These are phyloP conservation scores for Drosophila eugracilis DNA, from an alignment of 1,140 invertebrate species.

Conservation along the genomic window DNA sequence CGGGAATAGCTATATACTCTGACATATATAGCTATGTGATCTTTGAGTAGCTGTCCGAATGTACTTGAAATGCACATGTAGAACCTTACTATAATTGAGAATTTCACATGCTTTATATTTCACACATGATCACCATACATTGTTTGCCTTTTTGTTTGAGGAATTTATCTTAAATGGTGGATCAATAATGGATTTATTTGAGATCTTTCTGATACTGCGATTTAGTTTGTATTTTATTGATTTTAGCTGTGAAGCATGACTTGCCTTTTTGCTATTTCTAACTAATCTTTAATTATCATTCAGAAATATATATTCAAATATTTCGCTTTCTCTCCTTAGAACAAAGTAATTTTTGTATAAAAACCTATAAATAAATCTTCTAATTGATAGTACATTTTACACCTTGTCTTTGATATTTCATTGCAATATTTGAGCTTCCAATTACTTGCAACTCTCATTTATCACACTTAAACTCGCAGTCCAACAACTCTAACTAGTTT, in stretches of 20 bases:
- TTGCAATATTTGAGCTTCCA: neutral
- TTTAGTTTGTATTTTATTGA: neutral
- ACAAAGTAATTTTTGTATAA: too few relatives aligned
- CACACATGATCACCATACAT: neutral
- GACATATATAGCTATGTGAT: slow-evolving; percentile 2
- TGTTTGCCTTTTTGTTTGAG: slow-evolving; percentile 2
- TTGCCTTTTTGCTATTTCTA: neutral
- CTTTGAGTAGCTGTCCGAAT: too few relatives aligned
- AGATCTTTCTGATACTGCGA: neutral
- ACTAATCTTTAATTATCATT: too few relatives aligned
- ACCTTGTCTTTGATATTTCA: too few relatives aligned
- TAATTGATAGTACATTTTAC: too few relatives aligned
- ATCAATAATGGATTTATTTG: slow-evolving; percentile 1
- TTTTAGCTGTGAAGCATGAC: neutral
- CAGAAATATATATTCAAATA: too few relatives aligned
- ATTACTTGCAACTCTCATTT: neutral
- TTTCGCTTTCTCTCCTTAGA: too few relatives aligned
- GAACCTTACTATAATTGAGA: slow-evolving; percentile 1
- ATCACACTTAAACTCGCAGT: slow-evolving; percentile 4
- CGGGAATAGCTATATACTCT: neutral
- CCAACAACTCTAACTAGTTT: neutral
- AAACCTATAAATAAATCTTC: too few relatives aligned
- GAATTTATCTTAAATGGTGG: neutral
- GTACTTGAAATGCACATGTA: slow-evolving; percentile 4
- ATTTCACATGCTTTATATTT: slow-evolving; percentile 18